These are phyloP conservation scores for Sitobion miscanthi DNA, from an alignment of 1,140 invertebrate species.

Conservation along the genomic window DNA sequence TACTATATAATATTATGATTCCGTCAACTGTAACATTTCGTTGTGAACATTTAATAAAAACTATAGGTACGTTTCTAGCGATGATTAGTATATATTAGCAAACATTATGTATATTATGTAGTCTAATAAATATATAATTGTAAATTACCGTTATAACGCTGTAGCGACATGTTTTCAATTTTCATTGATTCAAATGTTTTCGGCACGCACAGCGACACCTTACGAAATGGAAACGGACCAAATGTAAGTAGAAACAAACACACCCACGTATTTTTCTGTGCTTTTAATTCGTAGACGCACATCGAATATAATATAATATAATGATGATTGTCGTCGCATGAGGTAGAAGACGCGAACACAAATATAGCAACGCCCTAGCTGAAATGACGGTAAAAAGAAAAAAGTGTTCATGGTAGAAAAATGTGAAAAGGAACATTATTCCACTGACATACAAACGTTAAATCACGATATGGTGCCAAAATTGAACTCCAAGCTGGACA, in stretches of 20 bases:
- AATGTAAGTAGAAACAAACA: background rate
- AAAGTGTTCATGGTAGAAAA: background rate
- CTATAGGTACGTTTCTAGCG: background rate
- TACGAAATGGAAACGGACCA: background rate
- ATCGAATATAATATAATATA: constrained; percentile 7
- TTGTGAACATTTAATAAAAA: background rate
- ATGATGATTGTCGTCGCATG: background rate
- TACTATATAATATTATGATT: background rate
- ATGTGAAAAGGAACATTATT: background rate
- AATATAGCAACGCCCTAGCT: background rate
- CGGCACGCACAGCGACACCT: background rate
- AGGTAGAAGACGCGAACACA: background rate
- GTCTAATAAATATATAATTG: background rate
- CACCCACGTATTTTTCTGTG: background rate
- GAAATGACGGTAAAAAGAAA: background rate
- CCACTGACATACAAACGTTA: background rate
- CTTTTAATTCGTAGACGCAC: background rate
- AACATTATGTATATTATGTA: too few relatives aligned
- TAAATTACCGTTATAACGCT: background rate
- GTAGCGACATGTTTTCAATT: background rate
- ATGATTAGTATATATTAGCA: background rate
- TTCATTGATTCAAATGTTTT: background rate
- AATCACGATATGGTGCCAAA: background rate
- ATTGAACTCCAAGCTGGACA: background rate
- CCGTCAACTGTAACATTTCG: background rate